A percentile compares a stretch with the other conserved stretches of the same genome.
Conservation (phyloP, 2,797 vertebrate genomes). For the Macropus fuliginosus region DNA sequence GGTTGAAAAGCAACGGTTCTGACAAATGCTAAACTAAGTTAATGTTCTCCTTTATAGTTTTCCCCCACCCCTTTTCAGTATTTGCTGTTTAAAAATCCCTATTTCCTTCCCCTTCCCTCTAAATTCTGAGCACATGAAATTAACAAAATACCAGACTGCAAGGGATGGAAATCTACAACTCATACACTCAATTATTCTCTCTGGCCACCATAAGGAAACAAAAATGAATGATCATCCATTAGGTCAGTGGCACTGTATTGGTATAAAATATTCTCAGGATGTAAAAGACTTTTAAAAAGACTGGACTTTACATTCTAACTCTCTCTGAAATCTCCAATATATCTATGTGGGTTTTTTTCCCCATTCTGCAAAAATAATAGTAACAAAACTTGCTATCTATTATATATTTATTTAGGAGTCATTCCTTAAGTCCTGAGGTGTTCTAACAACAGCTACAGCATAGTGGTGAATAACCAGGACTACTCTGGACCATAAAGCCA, state of each 20-base stretch:
- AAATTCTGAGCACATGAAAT: not conserved
- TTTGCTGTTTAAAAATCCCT: not conserved
- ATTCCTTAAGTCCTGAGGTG: not conserved
- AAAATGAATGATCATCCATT: not conserved
- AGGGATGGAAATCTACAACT: not conserved
- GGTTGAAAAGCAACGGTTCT: not conserved
- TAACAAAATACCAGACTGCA: not conserved
- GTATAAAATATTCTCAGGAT: not conserved
- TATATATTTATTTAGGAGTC: not conserved
- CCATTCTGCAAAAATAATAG: not conserved
- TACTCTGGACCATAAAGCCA: not conserved
- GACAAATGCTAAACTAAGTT: not conserved
- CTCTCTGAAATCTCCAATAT: not conserved
- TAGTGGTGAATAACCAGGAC: not conserved
- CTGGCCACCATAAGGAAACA: not conserved
- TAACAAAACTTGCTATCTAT: not conserved
- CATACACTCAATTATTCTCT: not conserved
- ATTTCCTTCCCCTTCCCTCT: not conserved
- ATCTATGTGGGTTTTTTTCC: not conserved
- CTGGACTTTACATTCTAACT: not conserved
- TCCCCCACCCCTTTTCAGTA: not conserved
- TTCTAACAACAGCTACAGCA: slow-evolving; percentile 5
- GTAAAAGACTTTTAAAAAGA: not conserved
- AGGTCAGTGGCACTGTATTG: not conserved
- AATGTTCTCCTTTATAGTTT: not conserved